A percentile compares a stretch with the other conserved stretches of the same genome.
These are phyloP conservation scores for Lasioglossum malachurum DNA, from an alignment of 2,888 invertebrate genomes.

Conservation along the genomic window DNA sequence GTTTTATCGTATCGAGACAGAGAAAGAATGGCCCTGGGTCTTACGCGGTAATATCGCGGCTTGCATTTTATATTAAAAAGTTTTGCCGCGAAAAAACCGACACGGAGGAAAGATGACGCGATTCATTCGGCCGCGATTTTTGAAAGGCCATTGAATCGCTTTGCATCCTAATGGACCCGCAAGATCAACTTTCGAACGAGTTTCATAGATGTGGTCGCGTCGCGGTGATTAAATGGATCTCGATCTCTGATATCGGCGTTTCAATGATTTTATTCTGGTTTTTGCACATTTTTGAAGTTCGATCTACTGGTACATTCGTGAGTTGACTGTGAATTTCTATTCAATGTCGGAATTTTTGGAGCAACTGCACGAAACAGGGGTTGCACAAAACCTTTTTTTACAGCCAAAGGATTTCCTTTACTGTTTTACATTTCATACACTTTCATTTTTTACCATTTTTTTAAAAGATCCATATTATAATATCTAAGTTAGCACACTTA, in stretches of 20 bases:
- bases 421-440: not conserved
- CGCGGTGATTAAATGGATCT: not conserved
- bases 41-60: conserved; percentile 77
- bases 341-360: no score
- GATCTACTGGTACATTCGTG: not conserved
- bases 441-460: not conserved
- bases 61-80: conserved; percentile 82
- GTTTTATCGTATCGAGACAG: conserved; percentile 78
- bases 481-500: not conserved
- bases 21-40: conserved; percentile 60
- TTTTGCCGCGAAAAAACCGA: conserved; percentile 46
- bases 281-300: not conserved
- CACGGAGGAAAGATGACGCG: conserved; percentile 30
- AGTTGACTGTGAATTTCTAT: not conserved
- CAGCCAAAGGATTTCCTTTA: not conserved
- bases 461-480: not conserved
- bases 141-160: conserved; percentile 7
- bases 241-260: not conserved
- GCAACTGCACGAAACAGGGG: no score
- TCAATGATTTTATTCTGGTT: not conserved
- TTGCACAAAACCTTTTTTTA: not conserved
- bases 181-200: not conserved
- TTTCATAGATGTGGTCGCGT: not conserved
- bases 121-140: not conserved
- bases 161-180: not conserved